phyloP scores from a whole-genome alignment of 2,797 vertebrate species.

The Gobio occitaniae region DNA sequence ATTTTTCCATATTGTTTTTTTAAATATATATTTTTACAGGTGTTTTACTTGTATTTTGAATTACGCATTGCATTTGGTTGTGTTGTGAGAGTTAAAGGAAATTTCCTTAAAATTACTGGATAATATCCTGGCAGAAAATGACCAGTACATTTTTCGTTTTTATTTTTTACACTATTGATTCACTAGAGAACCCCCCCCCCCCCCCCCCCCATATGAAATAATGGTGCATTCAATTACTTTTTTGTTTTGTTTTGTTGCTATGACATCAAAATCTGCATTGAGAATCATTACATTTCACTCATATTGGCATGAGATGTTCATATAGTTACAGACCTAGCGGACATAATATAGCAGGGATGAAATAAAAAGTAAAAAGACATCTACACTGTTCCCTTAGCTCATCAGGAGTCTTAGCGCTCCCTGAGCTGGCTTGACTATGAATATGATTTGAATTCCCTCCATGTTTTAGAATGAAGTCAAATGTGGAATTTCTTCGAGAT shows the following conservation, averaged over 20 bases:
- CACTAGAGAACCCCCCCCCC: too few species aligned
- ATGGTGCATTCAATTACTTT: neutral
- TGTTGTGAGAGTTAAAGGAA: too few species aligned
- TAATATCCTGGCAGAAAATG: too few species aligned
- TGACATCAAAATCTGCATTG: neutral
- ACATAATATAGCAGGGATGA: neutral
- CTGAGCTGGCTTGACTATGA: constrained; percentile 8
- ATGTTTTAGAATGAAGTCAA: constrained; percentile 4
- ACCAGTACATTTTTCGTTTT: too few species aligned
- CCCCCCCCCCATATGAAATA: too few species aligned
- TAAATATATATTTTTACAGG: too few species aligned
- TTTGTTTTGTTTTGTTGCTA: too few species aligned
- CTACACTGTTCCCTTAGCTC: neutral
- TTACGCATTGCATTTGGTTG: too few species aligned
- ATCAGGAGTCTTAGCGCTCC: neutral
- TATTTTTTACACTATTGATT: too few species aligned
- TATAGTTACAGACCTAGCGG: neutral
- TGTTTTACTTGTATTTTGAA: too few species aligned
- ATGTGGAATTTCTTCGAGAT: constrained; percentile 27
- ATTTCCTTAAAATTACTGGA: too few species aligned
- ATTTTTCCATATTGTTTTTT: too few species aligned
- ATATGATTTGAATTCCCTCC: constrained; percentile 29
- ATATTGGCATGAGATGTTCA: neutral
- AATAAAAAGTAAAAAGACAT: neutral
- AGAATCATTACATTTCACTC: neutral